Evolutionary conservation across 2,797 vertebrate genomes (phyloP).

Genomic region (Prunella strophiata): DNA sequence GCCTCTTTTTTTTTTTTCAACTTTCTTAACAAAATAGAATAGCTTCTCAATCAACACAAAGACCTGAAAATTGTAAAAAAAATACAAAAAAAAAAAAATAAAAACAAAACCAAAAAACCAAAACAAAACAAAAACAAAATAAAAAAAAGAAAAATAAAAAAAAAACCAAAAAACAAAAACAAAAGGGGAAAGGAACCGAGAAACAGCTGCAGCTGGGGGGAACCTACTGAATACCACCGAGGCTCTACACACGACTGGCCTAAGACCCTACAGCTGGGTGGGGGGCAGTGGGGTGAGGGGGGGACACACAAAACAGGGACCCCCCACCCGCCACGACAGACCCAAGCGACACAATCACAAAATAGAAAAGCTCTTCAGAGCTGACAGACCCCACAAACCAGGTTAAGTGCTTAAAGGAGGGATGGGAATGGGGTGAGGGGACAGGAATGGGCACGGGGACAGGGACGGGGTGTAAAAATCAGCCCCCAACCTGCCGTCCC

Average conservation of each 20-base stretch:
- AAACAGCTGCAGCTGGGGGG: conserved; percentile 71
- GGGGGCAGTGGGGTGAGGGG: conserved; percentile 38
- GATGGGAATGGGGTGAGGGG: background rate
- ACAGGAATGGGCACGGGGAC: background rate
- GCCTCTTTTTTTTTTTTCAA: conserved; percentile 86
- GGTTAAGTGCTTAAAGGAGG: conserved; percentile 89
- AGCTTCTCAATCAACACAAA: conserved; percentile 92
- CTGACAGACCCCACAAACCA: conserved; percentile 74
- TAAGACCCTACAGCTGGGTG: conserved; percentile 63
- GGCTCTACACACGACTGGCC: conserved; percentile 60
- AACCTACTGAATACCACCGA: conserved; percentile 67
- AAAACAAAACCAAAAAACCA: background rate
- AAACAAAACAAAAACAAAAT: background rate
- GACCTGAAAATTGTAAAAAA: conserved; percentile 82
- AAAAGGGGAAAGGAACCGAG: conserved; percentile 33
- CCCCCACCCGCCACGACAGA: conserved; percentile 34
- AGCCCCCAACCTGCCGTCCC: background rate
- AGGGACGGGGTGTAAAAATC: background rate
- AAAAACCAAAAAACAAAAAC: conserved; percentile 17
- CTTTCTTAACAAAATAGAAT: conserved; percentile 93
- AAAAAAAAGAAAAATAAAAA: background rate
- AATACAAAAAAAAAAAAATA: background rate
- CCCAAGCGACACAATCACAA: conserved; percentile 75
- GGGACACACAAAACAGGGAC: conserved; percentile 64
- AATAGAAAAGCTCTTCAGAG: conserved; percentile 74